Evolutionary conservation across 2,888 invertebrate species (phyloP).

Genomic region (Aphodius sticticus): DNA sequence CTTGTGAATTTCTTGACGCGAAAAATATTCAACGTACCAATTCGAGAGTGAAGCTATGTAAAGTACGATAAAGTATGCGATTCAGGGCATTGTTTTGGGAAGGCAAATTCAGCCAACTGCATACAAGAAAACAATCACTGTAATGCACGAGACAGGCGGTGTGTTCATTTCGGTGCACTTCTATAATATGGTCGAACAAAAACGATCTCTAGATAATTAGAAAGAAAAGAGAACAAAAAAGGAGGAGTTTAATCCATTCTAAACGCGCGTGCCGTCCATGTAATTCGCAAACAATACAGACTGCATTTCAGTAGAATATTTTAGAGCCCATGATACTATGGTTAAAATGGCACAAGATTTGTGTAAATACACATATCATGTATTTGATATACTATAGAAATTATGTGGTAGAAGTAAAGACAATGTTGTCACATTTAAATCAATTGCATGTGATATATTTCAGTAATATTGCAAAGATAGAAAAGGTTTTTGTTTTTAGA

Average conservation of each 20-base stretch:
- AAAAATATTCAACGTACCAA: background rate
- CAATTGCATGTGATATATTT: no score
- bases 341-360: no score
- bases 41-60: background rate
- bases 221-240: background rate
- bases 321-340: no score
- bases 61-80: background rate
- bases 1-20: background rate
- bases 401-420: no score
- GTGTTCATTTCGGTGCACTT: background rate
- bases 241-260: background rate
- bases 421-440: no score
- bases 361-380: no score
- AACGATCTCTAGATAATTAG: background rate
- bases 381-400: no score
- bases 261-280: background rate
- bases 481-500: no score
- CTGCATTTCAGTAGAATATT: no score
- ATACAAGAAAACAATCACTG: background rate
- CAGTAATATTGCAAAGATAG: no score
- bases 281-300: no score
- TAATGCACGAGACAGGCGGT: background rate
- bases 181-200: background rate
- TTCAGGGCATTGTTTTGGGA: background rate
- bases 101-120: background rate